phyloP scores from a whole-genome alignment of 2,797 vertebrate genomes.

The Tarsius wallacei region DNA sequence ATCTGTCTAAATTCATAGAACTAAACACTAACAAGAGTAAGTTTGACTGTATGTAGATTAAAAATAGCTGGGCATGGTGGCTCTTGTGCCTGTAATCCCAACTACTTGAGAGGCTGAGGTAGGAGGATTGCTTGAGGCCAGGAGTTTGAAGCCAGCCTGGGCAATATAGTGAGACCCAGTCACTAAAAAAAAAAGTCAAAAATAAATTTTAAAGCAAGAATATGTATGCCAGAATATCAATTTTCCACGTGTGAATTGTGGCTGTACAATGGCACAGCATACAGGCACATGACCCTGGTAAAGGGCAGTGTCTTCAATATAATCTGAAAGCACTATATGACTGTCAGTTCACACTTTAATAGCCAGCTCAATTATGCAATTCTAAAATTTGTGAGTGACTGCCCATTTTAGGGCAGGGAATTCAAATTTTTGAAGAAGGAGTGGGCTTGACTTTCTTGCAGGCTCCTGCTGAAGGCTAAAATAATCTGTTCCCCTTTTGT shows the following conservation, averaged over 20 bases:
- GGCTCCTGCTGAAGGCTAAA: not conserved
- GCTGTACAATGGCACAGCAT: not conserved
- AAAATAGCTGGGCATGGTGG: not conserved
- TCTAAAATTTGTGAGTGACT: slow-evolving; percentile 26
- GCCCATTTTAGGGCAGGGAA: slow-evolving; percentile 36
- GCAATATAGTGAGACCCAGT: not conserved
- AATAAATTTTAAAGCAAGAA: slow-evolving; percentile 30
- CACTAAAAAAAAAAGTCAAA: not conserved
- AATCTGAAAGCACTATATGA: slow-evolving; percentile 8
- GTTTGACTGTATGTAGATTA: slow-evolving; percentile 24
- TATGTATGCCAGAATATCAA: not conserved
- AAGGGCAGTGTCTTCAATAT: not conserved
- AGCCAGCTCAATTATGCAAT: not conserved
- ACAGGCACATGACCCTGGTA: not conserved
- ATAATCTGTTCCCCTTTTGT: slow-evolving; percentile 1
- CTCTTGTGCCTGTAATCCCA: not conserved
- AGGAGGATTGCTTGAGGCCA: not conserved
- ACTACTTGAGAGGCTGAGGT: not conserved
- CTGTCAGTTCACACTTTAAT: slow-evolving; percentile 8
- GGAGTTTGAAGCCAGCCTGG: not conserved
- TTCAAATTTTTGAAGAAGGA: slow-evolving; percentile 13
- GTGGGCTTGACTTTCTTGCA: slow-evolving; percentile 47
- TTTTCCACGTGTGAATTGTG: slow-evolving; percentile 2
- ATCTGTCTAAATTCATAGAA: slow-evolving; percentile 23
- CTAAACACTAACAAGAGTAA: not conserved